Base-by-base conservation (phyloP, 1,140 invertebrate genomes). In the Procambarus clarkii region DNA sequence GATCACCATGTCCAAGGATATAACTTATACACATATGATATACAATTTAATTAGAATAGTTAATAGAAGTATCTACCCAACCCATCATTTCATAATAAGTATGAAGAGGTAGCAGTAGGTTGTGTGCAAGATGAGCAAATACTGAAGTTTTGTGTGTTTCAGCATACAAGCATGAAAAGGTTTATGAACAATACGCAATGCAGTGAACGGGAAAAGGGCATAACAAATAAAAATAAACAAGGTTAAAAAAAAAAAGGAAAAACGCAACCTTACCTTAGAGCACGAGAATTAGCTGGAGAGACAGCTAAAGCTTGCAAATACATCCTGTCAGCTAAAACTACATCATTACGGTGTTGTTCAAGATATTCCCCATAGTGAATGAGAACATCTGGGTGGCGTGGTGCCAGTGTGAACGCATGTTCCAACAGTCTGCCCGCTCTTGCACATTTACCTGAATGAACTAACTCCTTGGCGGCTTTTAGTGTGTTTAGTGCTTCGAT, bases 361-460 rank as follows among this genome's bases (percentile, higher is more conserved):
- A 99, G 94, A 94, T 98, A 98, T 94, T 99, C 98, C 48, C 98
- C 98, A 95, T 98, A 99, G 93, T 97, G 96, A 93, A 97, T 98
- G 15, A 99, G 94, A 79, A 99, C 96, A 93, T 99, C 98, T 1
- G 98, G 97, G 95, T 99, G 97, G 92, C 97, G 96, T 0, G 99
- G 98, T 24, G 98, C 97, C 45, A 99, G 95, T 0, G 97, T 97
- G 46, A 98, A 95, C 0, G 98, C 98, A 95, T 99, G 98, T 94
- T 97, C 96, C 94, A 98, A 98, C 45, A 99, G 94, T 94, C 98
- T 98, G 8, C 97, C 94, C 2, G 98, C 98, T 95, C 98, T 98
- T 50, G 97, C 97, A 81, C 96, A 95, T 94, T 98, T 98, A 0
- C 97, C 97, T 18, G 95, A 94, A 81, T 96, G 95, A 94, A 97